Evolutionary conservation across 2,888 invertebrate species (phyloP), one percentile per base, ranked within the genome.

Genomic region (Stenchaetothrips biformis): DNA sequence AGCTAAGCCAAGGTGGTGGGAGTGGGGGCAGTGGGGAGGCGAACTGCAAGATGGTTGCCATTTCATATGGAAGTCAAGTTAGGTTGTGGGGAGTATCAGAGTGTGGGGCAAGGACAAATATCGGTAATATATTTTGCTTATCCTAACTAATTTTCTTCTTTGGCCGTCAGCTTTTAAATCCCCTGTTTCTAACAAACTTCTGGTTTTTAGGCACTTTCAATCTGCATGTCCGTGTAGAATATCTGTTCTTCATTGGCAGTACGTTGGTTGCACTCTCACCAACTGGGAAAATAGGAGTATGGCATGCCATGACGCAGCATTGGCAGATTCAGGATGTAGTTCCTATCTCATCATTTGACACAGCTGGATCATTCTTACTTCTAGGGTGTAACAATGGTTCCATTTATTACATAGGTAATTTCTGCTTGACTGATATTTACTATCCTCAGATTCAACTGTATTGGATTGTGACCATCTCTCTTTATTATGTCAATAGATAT

Each of bases 221-320:
- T 88, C 89, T 98, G 47, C 93, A 94, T 83, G 97, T 97, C 0
- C 91, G 95, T 0, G 97, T 99, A 11, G 98, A 99, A 86, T 96
- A 97, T 87, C 89, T 99, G 80, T 95, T 99, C 86, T 99, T 99
- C 87, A 98, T 99, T 86, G 98, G 99, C 0, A 97, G 96, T 83
- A 99, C 99, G 86, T 88, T 99, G 83, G 99, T 99, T n/a, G 98
- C 98, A 0, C 89, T 99, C 48, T 97, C 97, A 77, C 92, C 94
- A 2, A 92, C 92, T 9, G 96, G 96, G 7, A 98, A 98, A 88
- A 95, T 99, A 37, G 98, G 99, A 0, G 98, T 99, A n/a, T 99
- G 98, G 98, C 98, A 99, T 87, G 96, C 98, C 0, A 98, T 98
- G 93, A 97, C 98, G 0, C 97, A 98, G 85, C 97, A 98, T 87